Conservation (phyloP, 2,888 invertebrate species). For the Trichogramma evanescens region DNA sequence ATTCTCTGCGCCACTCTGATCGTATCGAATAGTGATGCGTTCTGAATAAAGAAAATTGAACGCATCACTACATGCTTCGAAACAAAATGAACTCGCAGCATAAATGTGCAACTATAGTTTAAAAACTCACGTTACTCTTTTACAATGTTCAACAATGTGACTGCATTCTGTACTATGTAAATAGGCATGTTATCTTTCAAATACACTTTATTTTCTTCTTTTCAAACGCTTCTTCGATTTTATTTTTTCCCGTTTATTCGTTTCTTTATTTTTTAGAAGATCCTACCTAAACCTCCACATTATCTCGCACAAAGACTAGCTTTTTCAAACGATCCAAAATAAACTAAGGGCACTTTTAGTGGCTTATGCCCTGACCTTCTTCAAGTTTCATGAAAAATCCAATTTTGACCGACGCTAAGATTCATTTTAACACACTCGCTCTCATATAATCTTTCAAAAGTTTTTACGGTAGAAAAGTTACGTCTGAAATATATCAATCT, state of each 20-base stretch:
- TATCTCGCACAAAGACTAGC: constrained; percentile 44
- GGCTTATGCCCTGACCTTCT: constrained; percentile 44
- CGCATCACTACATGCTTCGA: constrained; percentile 32
- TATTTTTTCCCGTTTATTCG: constrained; percentile 23
- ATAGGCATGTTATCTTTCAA: constrained; percentile 31
- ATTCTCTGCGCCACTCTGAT: constrained; percentile 36
- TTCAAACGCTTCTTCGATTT: constrained; percentile 23
- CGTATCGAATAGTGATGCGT: constrained; percentile 40
- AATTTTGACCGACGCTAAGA: constrained; percentile 57
- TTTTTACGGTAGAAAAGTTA: constrained; percentile 41
- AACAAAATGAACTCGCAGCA: constrained; percentile 35
- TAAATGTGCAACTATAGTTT: constrained; percentile 36
- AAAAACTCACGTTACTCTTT: constrained; percentile 22
- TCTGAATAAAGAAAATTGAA: constrained; percentile 39
- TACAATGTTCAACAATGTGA: constrained; percentile 38
- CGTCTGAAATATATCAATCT: constrained; percentile 54
- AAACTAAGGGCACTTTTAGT: constrained; percentile 46
- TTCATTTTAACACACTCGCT: constrained; percentile 57
- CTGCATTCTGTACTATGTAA: constrained; percentile 35
- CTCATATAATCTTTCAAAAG: constrained; percentile 46
- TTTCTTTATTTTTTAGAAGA: constrained; percentile 33
- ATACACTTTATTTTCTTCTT: constrained; percentile 24
- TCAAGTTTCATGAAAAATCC: constrained; percentile 54
- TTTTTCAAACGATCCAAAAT: constrained; percentile 42
- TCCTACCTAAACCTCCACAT: constrained; percentile 39